These are phyloP conservation scores for Phrynocephalus guinanensis DNA, from an alignment of 2,797 vertebrate genomes.

Conservation along the genomic window DNA sequence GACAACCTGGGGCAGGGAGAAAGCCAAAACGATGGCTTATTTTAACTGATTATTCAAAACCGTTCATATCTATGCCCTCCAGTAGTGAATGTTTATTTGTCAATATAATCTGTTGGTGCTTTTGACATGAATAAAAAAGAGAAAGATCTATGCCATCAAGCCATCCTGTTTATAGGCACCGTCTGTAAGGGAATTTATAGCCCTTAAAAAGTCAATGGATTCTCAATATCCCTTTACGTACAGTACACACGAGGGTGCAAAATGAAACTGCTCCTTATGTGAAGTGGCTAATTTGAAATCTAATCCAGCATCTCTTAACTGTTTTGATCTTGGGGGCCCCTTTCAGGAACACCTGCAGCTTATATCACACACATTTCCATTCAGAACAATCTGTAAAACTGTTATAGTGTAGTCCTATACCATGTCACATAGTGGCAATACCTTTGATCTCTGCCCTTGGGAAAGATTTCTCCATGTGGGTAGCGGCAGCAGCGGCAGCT, in stretches of 20 bases:
- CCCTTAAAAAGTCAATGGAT: constrained; percentile 19
- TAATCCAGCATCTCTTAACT: constrained; percentile 40
- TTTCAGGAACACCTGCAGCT: constrained; percentile 75
- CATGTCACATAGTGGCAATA: constrained; percentile 62
- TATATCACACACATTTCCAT: constrained; percentile 64
- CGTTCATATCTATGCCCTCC: background rate
- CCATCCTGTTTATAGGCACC: background rate
- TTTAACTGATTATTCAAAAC: constrained; percentile 8
- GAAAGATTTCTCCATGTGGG: constrained; percentile 72
- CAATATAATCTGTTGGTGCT: too few species aligned
- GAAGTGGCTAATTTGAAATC: constrained; percentile 59
- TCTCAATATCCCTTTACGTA: constrained; percentile 17
- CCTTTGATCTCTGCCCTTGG: constrained; percentile 76
- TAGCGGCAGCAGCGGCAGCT: constrained; percentile 69
- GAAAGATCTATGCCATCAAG: constrained; percentile 10
- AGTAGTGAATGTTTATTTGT: background rate
- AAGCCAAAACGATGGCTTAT: constrained; percentile 21
- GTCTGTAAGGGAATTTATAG: background rate
- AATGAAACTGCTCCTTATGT: constrained; percentile 30
- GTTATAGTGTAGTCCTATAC: constrained; percentile 63
- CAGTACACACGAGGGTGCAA: constrained; percentile 39
- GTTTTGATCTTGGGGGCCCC: constrained; percentile 30
- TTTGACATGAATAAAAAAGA: too few species aligned
- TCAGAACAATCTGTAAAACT: constrained; percentile 77
- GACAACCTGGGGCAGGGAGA: background rate